Conservation (phyloP, 2,888 invertebrate genomes). For the Brenthis daphne region DNA sequence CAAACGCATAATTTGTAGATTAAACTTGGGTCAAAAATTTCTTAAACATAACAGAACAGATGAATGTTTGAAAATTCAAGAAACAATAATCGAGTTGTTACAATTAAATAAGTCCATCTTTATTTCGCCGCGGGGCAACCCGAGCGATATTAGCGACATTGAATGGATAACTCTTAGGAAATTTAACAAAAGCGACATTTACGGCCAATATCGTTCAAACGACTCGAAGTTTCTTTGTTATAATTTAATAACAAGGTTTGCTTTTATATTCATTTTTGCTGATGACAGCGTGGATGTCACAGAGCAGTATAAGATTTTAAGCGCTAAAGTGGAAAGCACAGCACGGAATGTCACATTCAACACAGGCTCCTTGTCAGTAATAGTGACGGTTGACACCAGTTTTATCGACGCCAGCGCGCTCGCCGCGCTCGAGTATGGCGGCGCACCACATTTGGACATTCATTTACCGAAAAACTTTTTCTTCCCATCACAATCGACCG, state of each 20-base stretch:
- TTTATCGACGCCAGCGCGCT: conserved; percentile 67
- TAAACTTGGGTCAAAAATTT: conserved; percentile 43
- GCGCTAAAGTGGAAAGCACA: conserved; percentile 47
- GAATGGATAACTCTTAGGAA: conserved; percentile 57
- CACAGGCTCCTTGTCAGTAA: conserved; percentile 53
- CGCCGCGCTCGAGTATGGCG: conserved; percentile 67
- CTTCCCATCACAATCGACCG: conserved; percentile 81
- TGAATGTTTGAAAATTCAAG: conserved; percentile 59
- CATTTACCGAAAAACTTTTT: conserved; percentile 88
- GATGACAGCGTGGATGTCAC: conserved; percentile 48
- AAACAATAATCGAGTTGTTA: conserved; percentile 50
- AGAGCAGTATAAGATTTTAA: conserved; percentile 57
- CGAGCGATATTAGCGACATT: conserved; percentile 52
- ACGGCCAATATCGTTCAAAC: conserved; percentile 54
- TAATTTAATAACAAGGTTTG: conserved; percentile 59
- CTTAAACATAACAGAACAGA: conserved; percentile 48
- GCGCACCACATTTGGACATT: conserved; percentile 84
- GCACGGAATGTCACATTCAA: conserved; percentile 55
- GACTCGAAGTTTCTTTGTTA: conserved; percentile 57
- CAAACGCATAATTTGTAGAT: conserved; percentile 70
- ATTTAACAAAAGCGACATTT: conserved; percentile 43
- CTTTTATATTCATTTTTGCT: conserved; percentile 56
- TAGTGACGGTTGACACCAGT: conserved; percentile 62
- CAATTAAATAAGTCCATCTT: conserved; percentile 47
- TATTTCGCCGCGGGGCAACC: conserved; percentile 68